A percentile compares a stretch with the other conserved stretches of the same genome.
These are phyloP conservation scores for Teinopalpus imperialis DNA, from an alignment of 2,888 invertebrate species.

Conservation along the genomic window DNA sequence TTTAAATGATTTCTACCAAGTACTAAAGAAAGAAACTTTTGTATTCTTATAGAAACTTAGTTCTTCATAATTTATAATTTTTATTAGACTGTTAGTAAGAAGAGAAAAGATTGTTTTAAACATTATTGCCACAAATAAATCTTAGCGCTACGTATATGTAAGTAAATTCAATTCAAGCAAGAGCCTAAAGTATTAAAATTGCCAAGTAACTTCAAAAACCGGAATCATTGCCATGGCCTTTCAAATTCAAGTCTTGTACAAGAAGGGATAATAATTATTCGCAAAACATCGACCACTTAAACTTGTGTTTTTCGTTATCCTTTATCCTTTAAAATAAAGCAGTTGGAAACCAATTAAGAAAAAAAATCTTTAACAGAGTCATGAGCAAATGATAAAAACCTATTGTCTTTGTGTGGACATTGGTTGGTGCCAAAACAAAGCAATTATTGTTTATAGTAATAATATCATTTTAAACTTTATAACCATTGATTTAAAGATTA, in stretches of 20 bases:
- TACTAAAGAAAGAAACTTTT: too few species aligned
- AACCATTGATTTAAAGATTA: slow-evolving; percentile 1
- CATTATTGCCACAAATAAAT: too few species aligned
- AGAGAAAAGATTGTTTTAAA: too few species aligned
- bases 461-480: slow-evolving; percentile 11
- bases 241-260: slow-evolving; percentile 67
- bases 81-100: too few species aligned
- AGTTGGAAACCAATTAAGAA: slow-evolving; percentile 53
- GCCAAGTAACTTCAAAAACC: slow-evolving; percentile 49
- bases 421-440: slow-evolving; percentile 22
- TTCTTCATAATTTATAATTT: too few species aligned
- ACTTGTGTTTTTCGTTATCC: slow-evolving; percentile 49
- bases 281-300: slow-evolving; percentile 70
- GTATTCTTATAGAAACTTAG: too few species aligned
- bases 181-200: too few species aligned
- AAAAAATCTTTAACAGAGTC: slow-evolving; percentile 50
- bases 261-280: slow-evolving; percentile 75
- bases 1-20: too few species aligned
- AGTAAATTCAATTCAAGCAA: too few species aligned
- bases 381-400: slow-evolving; percentile 60
- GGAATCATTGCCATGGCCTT: slow-evolving; percentile 62
- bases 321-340: slow-evolving; percentile 55
- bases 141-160: too few species aligned
- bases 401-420: slow-evolving; percentile 41
- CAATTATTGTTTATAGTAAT: slow-evolving; percentile 12